A percentile compares a stretch with the other conserved stretches of the same genome.
phyloP scores from a whole-genome alignment of 1,140 invertebrate genomes.

The Drosophila hydei region DNA sequence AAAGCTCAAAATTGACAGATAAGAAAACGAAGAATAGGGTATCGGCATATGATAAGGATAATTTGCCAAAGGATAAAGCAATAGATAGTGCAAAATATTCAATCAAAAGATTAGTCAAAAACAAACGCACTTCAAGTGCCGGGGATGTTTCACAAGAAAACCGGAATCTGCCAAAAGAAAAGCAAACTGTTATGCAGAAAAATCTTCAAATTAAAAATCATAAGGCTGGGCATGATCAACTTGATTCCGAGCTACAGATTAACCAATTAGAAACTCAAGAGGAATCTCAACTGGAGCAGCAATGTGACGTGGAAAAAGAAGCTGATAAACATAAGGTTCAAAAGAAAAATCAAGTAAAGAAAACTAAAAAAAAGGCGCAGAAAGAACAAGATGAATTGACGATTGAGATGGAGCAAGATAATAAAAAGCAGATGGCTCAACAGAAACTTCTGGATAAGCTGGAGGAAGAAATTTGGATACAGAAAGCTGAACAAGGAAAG shows the following conservation, averaged over 20 bases:
- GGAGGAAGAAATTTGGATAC: background rate
- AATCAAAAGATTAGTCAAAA: too few relatives aligned
- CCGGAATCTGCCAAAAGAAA: background rate
- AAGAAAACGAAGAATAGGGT: background rate
- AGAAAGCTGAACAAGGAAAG: background rate
- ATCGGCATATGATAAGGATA: background rate
- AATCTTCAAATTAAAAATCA: too few relatives aligned
- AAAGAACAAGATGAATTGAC: background rate
- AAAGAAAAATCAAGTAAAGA: background rate
- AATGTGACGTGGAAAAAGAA: background rate
- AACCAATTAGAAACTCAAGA: background rate
- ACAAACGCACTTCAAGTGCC: too few relatives aligned
- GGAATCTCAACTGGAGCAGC: background rate
- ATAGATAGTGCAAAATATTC: too few relatives aligned
- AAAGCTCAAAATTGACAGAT: background rate
- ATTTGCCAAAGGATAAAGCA: background rate
- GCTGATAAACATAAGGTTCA: background rate
- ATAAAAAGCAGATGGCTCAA: background rate
- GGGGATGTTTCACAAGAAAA: background rate
- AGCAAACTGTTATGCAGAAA: background rate
- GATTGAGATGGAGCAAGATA: too few relatives aligned
- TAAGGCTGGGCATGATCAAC: too few relatives aligned
- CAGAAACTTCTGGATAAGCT: background rate
- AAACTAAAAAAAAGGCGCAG: background rate
- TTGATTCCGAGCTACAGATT: background rate